phyloP scores from a whole-genome alignment of 2,888 invertebrate genomes.

The Drosophila yooni region DNA sequence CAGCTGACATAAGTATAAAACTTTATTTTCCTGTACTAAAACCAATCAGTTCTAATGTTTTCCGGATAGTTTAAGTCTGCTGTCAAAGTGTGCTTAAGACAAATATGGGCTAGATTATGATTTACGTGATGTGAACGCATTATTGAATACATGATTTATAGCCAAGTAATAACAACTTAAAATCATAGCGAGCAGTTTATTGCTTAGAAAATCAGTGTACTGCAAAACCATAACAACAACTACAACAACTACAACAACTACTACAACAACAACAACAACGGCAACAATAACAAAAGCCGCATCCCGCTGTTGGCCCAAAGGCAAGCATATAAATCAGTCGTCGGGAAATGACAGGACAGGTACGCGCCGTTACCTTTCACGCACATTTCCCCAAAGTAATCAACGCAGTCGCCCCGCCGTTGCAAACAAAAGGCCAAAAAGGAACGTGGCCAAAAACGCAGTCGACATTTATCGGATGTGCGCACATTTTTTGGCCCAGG shows the following conservation, averaged over 20 bases:
- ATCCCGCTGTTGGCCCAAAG: constrained; percentile 31
- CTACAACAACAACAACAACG: background rate
- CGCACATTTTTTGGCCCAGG: constrained; percentile 35
- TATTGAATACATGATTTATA: constrained; percentile 68
- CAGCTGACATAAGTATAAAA: background rate
- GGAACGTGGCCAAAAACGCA: constrained; percentile 30
- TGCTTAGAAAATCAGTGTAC: constrained; percentile 56
- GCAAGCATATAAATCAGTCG: constrained; percentile 64
- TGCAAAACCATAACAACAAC: constrained; percentile 9
- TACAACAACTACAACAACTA: background rate
- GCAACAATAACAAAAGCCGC: constrained; percentile 13
- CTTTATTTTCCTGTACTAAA: background rate
- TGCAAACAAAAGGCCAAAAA: constrained; percentile 61
- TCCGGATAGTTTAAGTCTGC: constrained; percentile 23
- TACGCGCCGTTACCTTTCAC: constrained; percentile 73
- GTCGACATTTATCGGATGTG: constrained; percentile 59
- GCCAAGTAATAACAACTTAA: constrained; percentile 61
- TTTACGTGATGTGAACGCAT: constrained; percentile 56
- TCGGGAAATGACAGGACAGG: constrained; percentile 73
- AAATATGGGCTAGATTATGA: constrained; percentile 62
- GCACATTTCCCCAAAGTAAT: constrained; percentile 80
- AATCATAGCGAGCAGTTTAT: constrained; percentile 61
- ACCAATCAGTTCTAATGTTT: constrained; percentile 7
- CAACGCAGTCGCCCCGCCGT: constrained; percentile 70
- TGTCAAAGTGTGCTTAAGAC: constrained; percentile 42